Percentiles rank a stretch among this genome's conserved stretches.
Conservation (phyloP, 2,888 invertebrate species). For the Cantharis rufa region DNA sequence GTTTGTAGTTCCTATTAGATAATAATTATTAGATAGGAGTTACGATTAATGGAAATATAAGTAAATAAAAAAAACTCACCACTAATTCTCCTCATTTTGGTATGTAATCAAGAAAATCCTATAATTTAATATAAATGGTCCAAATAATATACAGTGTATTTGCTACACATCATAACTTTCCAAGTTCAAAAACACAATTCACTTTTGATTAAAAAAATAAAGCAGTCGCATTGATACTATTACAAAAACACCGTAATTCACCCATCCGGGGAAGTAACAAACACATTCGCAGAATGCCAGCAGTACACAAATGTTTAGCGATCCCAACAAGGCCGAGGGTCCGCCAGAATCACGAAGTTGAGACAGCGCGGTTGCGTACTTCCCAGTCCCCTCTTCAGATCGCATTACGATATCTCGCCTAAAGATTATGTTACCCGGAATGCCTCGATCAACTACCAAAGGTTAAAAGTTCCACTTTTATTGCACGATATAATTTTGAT, state of each 20-base stretch:
- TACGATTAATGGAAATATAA: background rate
- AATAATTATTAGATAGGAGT: background rate
- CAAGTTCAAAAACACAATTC: background rate
- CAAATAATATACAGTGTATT: background rate
- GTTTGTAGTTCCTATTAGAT: background rate
- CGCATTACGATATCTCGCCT: conserved; percentile 33
- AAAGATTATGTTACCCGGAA: conserved; percentile 35
- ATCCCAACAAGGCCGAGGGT: conserved; percentile 31
- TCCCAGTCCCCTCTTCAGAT: conserved; percentile 30
- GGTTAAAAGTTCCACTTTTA: background rate
- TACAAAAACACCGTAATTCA: conserved; percentile 9
- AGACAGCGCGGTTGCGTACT: conserved; percentile 41
- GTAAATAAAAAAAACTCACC: conserved; percentile 26
- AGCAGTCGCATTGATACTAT: background rate
- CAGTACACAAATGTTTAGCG: conserved; percentile 31
- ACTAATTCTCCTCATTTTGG: conserved; percentile 37
- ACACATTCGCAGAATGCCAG: conserved; percentile 25
- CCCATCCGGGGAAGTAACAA: conserved; percentile 9
- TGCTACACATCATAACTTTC: background rate
- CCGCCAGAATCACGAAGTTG: conserved; percentile 34
- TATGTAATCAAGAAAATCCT: background rate
- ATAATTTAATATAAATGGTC: background rate
- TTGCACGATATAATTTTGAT: conserved; percentile 1
- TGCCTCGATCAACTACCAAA: conserved; percentile 21
- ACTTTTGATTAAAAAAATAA: background rate